Percentiles rank a stretch among this genome's conserved stretches.
These are phyloP conservation scores for Colletes gigas DNA, from an alignment of 1,140 invertebrate genomes.

Conservation along the genomic window DNA sequence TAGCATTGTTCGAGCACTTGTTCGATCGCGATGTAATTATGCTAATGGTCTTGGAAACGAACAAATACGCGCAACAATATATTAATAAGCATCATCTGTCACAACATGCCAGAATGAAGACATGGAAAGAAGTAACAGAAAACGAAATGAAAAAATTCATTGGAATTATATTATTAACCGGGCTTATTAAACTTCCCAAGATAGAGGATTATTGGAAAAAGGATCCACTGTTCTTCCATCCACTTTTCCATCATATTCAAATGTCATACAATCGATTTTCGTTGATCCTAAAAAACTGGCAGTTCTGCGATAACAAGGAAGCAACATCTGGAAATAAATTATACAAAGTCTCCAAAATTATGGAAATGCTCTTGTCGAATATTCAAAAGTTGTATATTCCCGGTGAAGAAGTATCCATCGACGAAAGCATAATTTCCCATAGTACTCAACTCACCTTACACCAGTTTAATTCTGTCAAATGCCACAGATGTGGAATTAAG, in stretches of 20 bases:
- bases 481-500: background rate
- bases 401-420: background rate
- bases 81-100: background rate
- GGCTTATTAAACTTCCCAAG: background rate
- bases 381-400: background rate
- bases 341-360: background rate
- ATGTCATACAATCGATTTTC: background rate
- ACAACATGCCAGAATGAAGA: background rate
- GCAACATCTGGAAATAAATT: background rate
- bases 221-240: background rate
- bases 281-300: background rate
- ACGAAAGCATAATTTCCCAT: background rate
- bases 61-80: background rate
- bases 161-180: background rate
- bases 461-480: background rate
- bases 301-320: background rate
- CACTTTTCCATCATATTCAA: slow-evolving; percentile 2
- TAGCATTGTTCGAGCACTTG: background rate
- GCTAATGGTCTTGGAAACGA: background rate
- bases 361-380: background rate
- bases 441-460: background rate
- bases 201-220: slow-evolving; percentile 4
- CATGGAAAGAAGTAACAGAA: slow-evolving; percentile 1
- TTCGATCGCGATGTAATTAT: slow-evolving; percentile 4
- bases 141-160: background rate